Conservation (phyloP, 1,140 invertebrate species). For the Drosophila yakuba region DNA sequence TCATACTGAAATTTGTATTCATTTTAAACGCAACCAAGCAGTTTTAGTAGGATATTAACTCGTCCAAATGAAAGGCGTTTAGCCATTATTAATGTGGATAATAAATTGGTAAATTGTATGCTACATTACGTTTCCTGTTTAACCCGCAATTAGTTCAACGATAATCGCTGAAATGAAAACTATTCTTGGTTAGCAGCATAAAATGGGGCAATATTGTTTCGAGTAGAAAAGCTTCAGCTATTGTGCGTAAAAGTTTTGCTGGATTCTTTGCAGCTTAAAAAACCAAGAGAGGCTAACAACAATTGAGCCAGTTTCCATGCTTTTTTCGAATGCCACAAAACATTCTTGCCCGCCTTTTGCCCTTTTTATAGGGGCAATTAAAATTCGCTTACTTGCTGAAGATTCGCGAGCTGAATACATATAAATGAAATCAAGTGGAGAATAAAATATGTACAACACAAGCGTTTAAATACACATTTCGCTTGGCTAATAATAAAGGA, state of each 20-base stretch:
- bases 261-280: constrained; percentile 3
- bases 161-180: not conserved
- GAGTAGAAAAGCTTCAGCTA: not conserved
- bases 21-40: not conserved
- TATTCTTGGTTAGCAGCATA: not conserved
- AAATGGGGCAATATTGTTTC: not conserved
- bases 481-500: constrained; percentile 28
- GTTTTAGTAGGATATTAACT: not conserved
- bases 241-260: not conserved
- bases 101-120: no score
- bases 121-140: no score
- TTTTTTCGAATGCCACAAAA: constrained; percentile 6
- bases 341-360: constrained; percentile 15
- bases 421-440: constrained; percentile 19
- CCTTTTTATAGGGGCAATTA: constrained; percentile 37
- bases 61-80: not conserved
- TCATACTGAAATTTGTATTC: constrained; percentile 14
- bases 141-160: not conserved
- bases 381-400: constrained; percentile 43
- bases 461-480: constrained; percentile 45
- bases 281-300: not conserved
- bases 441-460: constrained; percentile 25
- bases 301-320: constrained; percentile 18
- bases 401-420: not conserved
- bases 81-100: no score